Evolutionary conservation across 2,797 vertebrate species (phyloP).

Genomic region (Anguilla anguilla): DNA sequence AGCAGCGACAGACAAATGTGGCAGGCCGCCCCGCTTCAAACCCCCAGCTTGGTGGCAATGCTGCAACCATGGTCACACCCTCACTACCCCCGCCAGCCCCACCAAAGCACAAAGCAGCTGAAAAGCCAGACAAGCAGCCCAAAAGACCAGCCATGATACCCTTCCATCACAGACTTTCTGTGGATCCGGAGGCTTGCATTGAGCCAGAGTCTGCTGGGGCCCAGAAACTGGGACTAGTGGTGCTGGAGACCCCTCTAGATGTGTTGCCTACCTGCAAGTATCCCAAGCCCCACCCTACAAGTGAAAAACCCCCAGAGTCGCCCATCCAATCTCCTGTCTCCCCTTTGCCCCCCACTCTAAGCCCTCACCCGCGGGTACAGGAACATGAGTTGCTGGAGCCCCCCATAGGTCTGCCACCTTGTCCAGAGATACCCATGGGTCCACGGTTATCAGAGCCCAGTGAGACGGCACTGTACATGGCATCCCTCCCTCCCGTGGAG

Average conservation of each 20-base stretch:
- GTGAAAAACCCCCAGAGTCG: conserved; percentile 87
- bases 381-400: conserved; percentile 84
- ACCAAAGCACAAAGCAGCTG: conserved; percentile 92
- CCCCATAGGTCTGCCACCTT: conserved; percentile 70
- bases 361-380: conserved; percentile 90
- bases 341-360: conserved; percentile 93
- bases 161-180: conserved; percentile 88
- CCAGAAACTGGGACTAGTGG: conserved; percentile 74
- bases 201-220: conserved; percentile 81
- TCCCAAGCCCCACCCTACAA: conserved; percentile 82
- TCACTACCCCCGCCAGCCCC: conserved; percentile 78
- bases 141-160: conserved; percentile 83
- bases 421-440: conserved; percentile 73
- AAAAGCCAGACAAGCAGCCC: conserved; percentile 90
- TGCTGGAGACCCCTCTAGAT: conserved; percentile 83
- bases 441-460: conserved; percentile 77
- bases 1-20: conserved; percentile 69
- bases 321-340: conserved; percentile 92
- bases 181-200: conserved; percentile 77
- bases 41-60: conserved; percentile 67
- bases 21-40: conserved; percentile 57
- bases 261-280: conserved; percentile 82
- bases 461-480: conserved; percentile 83
- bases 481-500: conserved; percentile 67
- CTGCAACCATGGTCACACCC: conserved; percentile 67